Base-by-base conservation (phyloP, 2,797 vertebrate genomes). In the Aplochiton taeniatus region DNA sequence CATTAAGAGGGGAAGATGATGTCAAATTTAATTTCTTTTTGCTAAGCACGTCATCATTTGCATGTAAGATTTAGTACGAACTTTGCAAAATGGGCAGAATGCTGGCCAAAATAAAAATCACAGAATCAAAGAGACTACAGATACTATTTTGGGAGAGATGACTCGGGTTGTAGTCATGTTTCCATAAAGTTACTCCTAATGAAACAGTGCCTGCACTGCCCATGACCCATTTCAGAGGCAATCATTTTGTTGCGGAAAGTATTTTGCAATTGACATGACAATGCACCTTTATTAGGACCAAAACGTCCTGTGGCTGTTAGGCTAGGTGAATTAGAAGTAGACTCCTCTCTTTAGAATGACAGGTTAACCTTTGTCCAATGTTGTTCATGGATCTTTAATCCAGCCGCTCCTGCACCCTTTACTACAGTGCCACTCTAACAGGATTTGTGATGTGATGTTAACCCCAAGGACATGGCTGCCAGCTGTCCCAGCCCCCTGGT, bases 381-480 rank as follows among this genome's bases (percentile, higher is more conserved):
- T 68, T 83, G 80, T 79, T 68, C 65, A 63, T 66, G 66, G 68
- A 61, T 75, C 70, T 77, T 71, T 87, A 89, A 91, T 90, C 83
- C 77, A 68, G 73, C 76, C 51, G 73, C 79, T 31, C 55, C 63
- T 83, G 78, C 81, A 78, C 77, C 80, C 74, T 87, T 88, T 79
- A 82, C 83, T 82, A 81, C 80, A 86, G 81, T 53, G 62, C 67
- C 41, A 48, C 69, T 78, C 79, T 88, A 89, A 91, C 86, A 85
- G 86, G 85, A 91, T 89, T 87, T 82, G 61, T 55, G 70, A 77
- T 82, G 61, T 55, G 70, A 77, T 70, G 78, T 76, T 78, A 80
- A 82, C 72, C 65, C 77, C 42, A 12, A 71, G 72, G 77, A 85
- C 76, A 66, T 54, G 66, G 70, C 58, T 65, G 79, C 81, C 88